Conservation (phyloP, 2,888 invertebrate species). For the Meganola albula region DNA sequence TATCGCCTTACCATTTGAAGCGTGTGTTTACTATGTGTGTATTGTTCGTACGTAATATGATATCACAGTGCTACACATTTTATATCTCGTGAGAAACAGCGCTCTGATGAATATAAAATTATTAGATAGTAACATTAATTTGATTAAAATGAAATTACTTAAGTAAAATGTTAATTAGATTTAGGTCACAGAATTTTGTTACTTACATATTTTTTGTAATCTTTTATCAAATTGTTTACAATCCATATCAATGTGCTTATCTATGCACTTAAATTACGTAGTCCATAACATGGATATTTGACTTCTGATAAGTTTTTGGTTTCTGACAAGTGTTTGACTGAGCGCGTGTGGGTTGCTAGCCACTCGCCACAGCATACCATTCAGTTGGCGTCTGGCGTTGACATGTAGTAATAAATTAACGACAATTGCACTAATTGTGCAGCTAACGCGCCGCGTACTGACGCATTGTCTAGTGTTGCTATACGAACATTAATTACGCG, state of each 20-base stretch:
- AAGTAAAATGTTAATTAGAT: too few relatives aligned
- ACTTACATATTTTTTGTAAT: too few relatives aligned
- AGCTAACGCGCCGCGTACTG: constrained; percentile 62
- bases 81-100: constrained; percentile 28
- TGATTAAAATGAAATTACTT: constrained; percentile 13
- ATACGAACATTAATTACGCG: constrained; percentile 53
- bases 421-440: constrained; percentile 75
- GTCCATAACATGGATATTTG: background rate
- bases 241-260: constrained; percentile 10
- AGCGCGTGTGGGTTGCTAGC: too few relatives aligned
- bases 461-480: constrained; percentile 64
- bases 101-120: constrained; percentile 25
- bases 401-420: constrained; percentile 66
- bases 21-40: too few relatives aligned
- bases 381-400: constrained; percentile 36
- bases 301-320: background rate
- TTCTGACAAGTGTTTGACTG: too few relatives aligned
- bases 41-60: constrained; percentile 21
- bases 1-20: constrained; percentile 25
- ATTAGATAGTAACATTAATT: constrained; percentile 12
- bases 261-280: too few relatives aligned
- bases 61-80: constrained; percentile 23
- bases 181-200: constrained; percentile 10
- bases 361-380: constrained; percentile 3
- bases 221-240: constrained; percentile 10